Conservation (phyloP, 2,797 vertebrate genomes). For the Eutrigla gurnardus region DNA sequence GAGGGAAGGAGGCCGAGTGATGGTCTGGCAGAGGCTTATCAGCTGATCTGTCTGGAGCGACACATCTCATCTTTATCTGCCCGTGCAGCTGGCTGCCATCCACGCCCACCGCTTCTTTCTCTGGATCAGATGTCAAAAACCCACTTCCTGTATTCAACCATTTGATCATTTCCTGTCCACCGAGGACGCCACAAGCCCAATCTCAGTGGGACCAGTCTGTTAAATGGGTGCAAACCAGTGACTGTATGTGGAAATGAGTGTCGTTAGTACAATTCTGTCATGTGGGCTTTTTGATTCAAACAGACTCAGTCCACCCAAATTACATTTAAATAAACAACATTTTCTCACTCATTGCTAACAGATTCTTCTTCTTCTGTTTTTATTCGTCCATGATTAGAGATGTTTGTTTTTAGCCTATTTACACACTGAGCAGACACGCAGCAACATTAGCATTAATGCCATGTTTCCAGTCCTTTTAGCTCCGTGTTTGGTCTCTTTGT, state of each 20-base stretch:
- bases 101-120: constrained; percentile 62
- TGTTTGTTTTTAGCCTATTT: background rate
- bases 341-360: background rate
- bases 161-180: constrained; percentile 59
- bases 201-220: constrained; percentile 6
- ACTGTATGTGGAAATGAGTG: too few relatives aligned
- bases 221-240: background rate
- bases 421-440: background rate
- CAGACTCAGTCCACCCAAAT: background rate
- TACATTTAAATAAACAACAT: background rate
- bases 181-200: background rate
- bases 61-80: constrained; percentile 69
- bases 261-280: background rate
- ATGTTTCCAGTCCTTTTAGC: background rate
- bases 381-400: background rate
- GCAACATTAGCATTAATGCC: background rate
- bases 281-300: background rate
- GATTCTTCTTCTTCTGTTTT: background rate
- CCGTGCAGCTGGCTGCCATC: constrained; percentile 62
- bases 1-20: constrained; percentile 59
- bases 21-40: constrained; percentile 73
- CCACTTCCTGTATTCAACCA: constrained; percentile 70
- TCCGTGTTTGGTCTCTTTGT: background rate
- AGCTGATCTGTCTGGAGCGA: constrained; percentile 77
- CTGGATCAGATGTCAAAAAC: constrained; percentile 72